These are phyloP conservation scores for Gymnosoma rotundatum DNA, from an alignment of 2,888 invertebrate species.

Conservation along the genomic window DNA sequence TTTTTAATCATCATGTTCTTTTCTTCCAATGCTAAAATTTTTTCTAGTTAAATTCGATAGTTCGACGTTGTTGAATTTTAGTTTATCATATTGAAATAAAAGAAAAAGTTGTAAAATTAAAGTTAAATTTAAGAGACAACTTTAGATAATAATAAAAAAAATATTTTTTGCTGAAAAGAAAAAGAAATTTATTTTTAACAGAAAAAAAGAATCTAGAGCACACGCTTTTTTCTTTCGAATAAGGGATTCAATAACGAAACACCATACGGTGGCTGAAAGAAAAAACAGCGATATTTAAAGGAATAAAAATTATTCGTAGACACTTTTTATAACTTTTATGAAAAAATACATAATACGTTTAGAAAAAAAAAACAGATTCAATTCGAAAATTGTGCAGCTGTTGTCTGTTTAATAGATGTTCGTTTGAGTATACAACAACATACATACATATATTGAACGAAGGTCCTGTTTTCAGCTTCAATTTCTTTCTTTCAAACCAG, in stretches of 20 bases:
- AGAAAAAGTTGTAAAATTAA: no score
- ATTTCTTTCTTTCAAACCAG: slow-evolving; percentile 46
- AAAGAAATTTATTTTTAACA: neutral
- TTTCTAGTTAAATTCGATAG: no score
- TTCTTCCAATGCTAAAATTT: no score
- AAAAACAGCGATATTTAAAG: slow-evolving; percentile 2
- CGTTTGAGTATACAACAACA: slow-evolving; percentile 18
- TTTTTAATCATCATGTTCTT: no score
- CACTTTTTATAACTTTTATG: slow-evolving; percentile 33
- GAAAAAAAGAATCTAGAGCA: neutral
- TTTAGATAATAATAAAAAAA: neutral
- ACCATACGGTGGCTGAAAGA: neutral
- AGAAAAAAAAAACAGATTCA: slow-evolving; percentile 20
- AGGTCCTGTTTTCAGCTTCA: slow-evolving; percentile 54
- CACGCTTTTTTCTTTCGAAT: neutral
- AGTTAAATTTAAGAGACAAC: neutral
- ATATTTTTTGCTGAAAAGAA: neutral
- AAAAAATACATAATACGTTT: neutral
- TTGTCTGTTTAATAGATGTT: slow-evolving; percentile 51
- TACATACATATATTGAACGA: slow-evolving; percentile 30
- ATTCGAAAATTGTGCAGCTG: slow-evolving; percentile 65
- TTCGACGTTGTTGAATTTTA: no score
- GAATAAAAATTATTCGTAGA: slow-evolving; percentile 24
- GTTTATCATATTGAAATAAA: no score
- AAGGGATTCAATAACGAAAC: slow-evolving; percentile 11